A percentile compares a stretch with the other conserved stretches of the same genome.
These are phyloP conservation scores for Drosophila albomicans DNA, from an alignment of 1,140 invertebrate genomes.

Conservation along the genomic window DNA sequence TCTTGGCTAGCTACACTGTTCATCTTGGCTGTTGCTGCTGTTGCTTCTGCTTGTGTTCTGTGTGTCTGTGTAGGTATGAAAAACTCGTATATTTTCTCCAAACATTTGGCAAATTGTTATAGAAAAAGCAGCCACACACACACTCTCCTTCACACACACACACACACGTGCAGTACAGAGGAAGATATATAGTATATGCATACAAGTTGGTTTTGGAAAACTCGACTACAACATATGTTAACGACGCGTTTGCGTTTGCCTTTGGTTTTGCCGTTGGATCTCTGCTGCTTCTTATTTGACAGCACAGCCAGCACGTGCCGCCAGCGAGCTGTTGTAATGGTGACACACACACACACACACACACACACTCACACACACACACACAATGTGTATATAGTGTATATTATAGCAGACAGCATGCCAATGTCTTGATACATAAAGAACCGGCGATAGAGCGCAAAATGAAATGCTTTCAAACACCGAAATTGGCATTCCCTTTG, in stretches of 20 bases:
- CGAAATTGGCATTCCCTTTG: slow-evolving; percentile 31
- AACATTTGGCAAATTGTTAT: slow-evolving; percentile 76
- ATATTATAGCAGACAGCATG: slow-evolving; percentile 14
- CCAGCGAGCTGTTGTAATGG: slow-evolving; percentile 25
- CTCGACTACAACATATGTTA: slow-evolving; percentile 72
- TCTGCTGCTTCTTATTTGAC: slow-evolving; percentile 32
- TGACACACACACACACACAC: slow-evolving; percentile 28
- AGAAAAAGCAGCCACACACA: slow-evolving; percentile 56
- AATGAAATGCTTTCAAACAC: slow-evolving; percentile 24
- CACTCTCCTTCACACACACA: background rate
- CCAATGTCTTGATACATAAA: slow-evolving; percentile 48
- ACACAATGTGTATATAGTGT: slow-evolving; percentile 1
- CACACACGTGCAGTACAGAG: background rate
- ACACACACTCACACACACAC: slow-evolving; percentile 1
- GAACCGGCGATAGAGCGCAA: slow-evolving; percentile 11
- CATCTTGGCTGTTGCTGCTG: background rate
- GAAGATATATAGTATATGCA: slow-evolving; percentile 21
- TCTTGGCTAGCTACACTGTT: slow-evolving; percentile 1
- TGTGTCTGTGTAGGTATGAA: slow-evolving; percentile 41
- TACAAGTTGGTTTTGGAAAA: slow-evolving; percentile 56
- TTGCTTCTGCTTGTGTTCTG: background rate
- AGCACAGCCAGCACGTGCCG: slow-evolving; percentile 51
- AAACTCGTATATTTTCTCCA: slow-evolving; percentile 68
- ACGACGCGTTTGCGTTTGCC: slow-evolving; percentile 64
- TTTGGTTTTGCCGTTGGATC: slow-evolving; percentile 43